These are phyloP conservation scores for Larimichthys crocea DNA, from an alignment of 2,113 vertebrate species.

Conservation along the genomic window DNA sequence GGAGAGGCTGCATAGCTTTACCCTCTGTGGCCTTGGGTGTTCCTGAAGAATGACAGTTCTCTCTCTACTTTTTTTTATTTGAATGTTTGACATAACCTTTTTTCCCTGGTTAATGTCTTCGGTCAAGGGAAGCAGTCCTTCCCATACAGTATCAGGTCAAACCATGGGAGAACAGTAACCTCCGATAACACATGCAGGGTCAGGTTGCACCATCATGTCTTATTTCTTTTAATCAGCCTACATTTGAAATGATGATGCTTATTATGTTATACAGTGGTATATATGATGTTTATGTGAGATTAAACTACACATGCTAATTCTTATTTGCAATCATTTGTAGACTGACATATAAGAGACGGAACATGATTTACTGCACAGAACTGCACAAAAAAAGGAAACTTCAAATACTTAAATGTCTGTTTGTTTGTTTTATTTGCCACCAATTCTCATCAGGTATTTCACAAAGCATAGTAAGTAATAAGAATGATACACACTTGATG, in stretches of 20 bases:
- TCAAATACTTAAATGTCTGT: neutral
- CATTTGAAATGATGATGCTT: neutral
- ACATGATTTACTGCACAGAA: too few species aligned
- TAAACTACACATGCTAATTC: too few species aligned
- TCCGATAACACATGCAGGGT: slow-evolving; percentile 13
- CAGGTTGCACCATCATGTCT: slow-evolving; percentile 26
- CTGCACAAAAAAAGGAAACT: neutral
- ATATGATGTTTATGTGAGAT: neutral
- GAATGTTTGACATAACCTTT: slow-evolving; percentile 64
- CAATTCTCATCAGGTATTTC: neutral
- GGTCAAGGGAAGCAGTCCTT: slow-evolving; percentile 10
- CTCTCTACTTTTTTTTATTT: slow-evolving; percentile 39
- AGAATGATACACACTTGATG: neutral
- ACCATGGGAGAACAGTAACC: neutral
- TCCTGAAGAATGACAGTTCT: slow-evolving; percentile 37
- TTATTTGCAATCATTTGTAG: too few species aligned
- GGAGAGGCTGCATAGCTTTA: slow-evolving; percentile 13
- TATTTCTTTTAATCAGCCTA: slow-evolving; percentile 10
- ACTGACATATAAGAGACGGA: too few species aligned
- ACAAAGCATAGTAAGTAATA: neutral
- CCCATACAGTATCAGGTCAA: slow-evolving; percentile 37
- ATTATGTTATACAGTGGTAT: neutral
- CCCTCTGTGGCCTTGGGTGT: slow-evolving; percentile 31
- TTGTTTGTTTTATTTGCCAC: neutral
- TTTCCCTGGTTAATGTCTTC: slow-evolving; percentile 41